Conservation (phyloP, 1,140 invertebrate genomes). For the Diploscapter pachys region DNA sequence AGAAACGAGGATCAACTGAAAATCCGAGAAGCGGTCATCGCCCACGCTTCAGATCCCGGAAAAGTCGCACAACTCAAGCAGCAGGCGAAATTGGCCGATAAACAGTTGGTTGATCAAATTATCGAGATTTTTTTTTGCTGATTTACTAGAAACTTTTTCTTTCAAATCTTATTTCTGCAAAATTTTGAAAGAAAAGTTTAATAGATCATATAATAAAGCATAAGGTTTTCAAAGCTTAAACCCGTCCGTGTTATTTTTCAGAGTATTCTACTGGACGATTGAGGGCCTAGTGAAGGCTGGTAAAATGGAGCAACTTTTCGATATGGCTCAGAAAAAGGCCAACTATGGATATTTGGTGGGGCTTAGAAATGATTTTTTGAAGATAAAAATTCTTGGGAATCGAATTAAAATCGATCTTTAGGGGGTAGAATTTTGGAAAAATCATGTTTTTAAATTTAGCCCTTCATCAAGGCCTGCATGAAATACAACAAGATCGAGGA, state of each 20-base stretch:
- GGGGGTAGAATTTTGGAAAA: conserved; percentile 20
- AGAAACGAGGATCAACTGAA: conserved; percentile 21
- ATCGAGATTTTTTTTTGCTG: too few species aligned
- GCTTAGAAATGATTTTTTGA: conserved; percentile 3
- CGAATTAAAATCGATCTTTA: too few species aligned
- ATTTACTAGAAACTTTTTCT: too few species aligned
- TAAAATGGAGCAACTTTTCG: conserved; percentile 83
- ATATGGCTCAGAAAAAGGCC: conserved; percentile 87
- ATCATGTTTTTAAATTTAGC: conserved; percentile 62
- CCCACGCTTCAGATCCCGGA: conserved; percentile 10
- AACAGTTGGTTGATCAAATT: conserved; percentile 62
- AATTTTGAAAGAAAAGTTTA: too few species aligned
- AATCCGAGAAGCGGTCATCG: conserved; percentile 21
- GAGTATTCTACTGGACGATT: conserved; percentile 85
- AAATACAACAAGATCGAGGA: conserved; percentile 72
- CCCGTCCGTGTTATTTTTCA: conserved; percentile 48
- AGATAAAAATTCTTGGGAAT: too few species aligned
- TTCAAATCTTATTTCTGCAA: too few species aligned
- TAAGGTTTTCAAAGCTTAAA: too few species aligned
- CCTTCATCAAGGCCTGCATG: conserved; percentile 86
- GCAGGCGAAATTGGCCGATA: conserved; percentile 32
- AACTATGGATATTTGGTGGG: conserved; percentile 83
- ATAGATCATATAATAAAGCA: too few species aligned
- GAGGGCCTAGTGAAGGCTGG: conserved; percentile 71
- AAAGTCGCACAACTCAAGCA: conserved; percentile 33